These are phyloP conservation scores for Hypomecis atomaria DNA, from an alignment of 2,888 invertebrate genomes.

Conservation along the genomic window DNA sequence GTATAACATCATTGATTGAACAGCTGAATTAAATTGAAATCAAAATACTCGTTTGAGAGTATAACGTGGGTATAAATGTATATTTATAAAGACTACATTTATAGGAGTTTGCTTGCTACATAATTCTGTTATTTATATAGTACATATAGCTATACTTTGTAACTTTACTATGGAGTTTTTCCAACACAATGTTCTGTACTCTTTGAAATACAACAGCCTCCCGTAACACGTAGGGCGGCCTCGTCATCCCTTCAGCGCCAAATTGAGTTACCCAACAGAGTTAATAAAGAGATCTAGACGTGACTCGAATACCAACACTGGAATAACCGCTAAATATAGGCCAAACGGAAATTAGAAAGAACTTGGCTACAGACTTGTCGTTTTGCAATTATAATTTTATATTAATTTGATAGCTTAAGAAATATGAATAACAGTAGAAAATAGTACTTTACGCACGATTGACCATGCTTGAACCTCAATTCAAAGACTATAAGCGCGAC, in stretches of 20 bases:
- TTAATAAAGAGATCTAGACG: slow-evolving; percentile 74
- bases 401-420: not conserved
- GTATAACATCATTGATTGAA: no score
- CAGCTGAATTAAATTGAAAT: no score
- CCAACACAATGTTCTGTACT: slow-evolving; percentile 23
- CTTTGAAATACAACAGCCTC: slow-evolving; percentile 54
- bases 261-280: slow-evolving; percentile 78
- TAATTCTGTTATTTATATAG: no score
- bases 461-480: no score
- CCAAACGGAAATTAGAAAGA: slow-evolving; percentile 62
- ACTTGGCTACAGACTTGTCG: not conserved
- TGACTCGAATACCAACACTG: slow-evolving; percentile 63
- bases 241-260: slow-evolving; percentile 76
- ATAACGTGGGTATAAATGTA: no score
- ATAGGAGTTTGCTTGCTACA: no score
- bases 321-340: slow-evolving; percentile 52
- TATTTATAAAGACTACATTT: no score
- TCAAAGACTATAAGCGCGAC: no score
- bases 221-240: slow-evolving; percentile 68
- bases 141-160: not conserved
- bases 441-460: no score
- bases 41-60: no score
- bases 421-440: not conserved
- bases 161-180: not conserved
- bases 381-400: not conserved